Evolutionary conservation across 2,888 invertebrate genomes (phyloP), one percentile per base, ranked within the genome.

Genomic region (Phlogophora meticulosa): DNA sequence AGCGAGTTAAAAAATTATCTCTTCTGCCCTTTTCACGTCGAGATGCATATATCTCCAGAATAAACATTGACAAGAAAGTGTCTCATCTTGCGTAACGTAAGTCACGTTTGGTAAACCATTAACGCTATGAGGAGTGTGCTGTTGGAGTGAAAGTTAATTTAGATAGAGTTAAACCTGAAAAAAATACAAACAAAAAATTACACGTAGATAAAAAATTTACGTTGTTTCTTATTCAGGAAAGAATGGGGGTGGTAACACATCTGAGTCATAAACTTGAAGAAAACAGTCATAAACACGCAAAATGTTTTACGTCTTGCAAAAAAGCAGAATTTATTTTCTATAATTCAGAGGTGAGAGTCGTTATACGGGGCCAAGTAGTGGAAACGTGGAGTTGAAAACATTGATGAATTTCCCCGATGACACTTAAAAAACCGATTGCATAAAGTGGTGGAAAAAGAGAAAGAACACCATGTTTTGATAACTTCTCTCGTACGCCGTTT

Each of bases 31-130:
- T 72, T 65, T 55, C 48, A 64, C 66, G 53, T 59, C 38, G 38
- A 40, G 76, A 38, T 64, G 57, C 55, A 69, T 63, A 40, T 40
- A 57, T 65, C 15, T 64, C 61, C 36, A 74, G 77, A 76, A 76
- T 77, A 88, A 88, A 88, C 85, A 86, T 80, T 81, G 80, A 85
- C 84, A 83, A 78, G 80, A 85, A 81, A 77, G 76, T 78, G 76
- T 85, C 76, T 76, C 81, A 82, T 76, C 68, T 86, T 85, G 80
- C 82, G 82, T 85, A 85, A 86, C 83, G 74, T 86, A 80, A 81
- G 81, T 65, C 71, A 82, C 84, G 80, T 86, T 83, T 86, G 84
- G 84, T 81, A 71, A 80, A 63, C 80, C 70, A 60, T 64, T 56
- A 28, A 73, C 24, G 13, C 36, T 36, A 28, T 49, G 32, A 57